Base-by-base conservation (phyloP, 2,113 vertebrate species). In the Lepisosteus osseus region DNA sequence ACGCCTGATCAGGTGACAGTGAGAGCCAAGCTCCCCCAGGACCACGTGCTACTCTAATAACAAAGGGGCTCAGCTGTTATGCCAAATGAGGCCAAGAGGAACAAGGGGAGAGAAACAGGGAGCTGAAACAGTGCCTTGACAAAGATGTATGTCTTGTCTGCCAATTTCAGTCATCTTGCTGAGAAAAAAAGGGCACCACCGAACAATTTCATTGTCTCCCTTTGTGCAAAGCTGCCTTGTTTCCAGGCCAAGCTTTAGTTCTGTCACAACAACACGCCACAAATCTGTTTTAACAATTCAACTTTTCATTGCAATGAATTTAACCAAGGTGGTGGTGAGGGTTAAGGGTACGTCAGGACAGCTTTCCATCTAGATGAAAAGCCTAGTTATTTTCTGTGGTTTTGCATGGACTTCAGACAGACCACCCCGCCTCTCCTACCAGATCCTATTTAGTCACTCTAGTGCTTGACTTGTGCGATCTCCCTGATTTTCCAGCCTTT, bases 81-180 rank as follows among this genome's bases (percentile, higher is more conserved):
- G 3, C 45, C 66, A 68, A 68, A 68, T 68, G 66, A 68, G 51
- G n/a, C 51, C 9, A 11, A 8, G 47, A 54, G 66, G 66, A 68
- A 55, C 45, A 47, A 13, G 45, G 17, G 15, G 66, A 68, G 15
- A 45, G 66, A 68, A 14, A 9, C 44, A 12, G 66, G 66, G 57
- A 11, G 57, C 57, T n/a, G 47, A 40, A 40, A 54, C 1, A 65
- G 41, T 13, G 63, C 44, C 64, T 44, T 66, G 64, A 66, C 64
- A 29, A 68, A 54, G 66, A 54, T 17, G 51, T 7, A 59, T 59
- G 56, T 59, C 13, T 59, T n/a, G 13, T 3, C 7, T 54, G 66
- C 66, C 64, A 66, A 47, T 13, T 14, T 47, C 42, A 44, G 45
- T 6, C 45, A 44, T 47, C 42, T 41, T 41, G 45, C 42, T n/a